Percentiles rank a stretch among this genome's conserved stretches.
Evolutionary conservation across 2,797 vertebrate genomes (phyloP).

Genomic region (Scolopax rusticola): DNA sequence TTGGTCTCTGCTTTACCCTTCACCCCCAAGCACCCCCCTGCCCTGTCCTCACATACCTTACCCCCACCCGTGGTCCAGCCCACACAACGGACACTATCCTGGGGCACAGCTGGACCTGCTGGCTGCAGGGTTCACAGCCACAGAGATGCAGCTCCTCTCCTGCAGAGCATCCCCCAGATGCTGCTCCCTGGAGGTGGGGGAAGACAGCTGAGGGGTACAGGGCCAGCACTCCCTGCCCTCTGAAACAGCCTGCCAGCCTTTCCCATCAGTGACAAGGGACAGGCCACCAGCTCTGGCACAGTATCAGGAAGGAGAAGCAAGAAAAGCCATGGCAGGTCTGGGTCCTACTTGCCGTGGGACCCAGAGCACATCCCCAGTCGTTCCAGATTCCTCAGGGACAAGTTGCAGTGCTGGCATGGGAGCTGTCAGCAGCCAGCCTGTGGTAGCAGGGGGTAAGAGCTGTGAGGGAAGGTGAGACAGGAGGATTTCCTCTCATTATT

Average conservation of each 20-base stretch:
- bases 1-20: neutral
- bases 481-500: conserved; percentile 64
- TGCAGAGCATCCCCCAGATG: neutral
- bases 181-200: neutral
- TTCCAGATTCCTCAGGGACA: neutral
- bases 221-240: neutral
- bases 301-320: neutral
- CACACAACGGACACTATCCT: neutral
- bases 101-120: neutral
- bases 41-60: neutral
- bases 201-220: accelerated
- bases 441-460: neutral
- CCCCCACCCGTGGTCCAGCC: neutral
- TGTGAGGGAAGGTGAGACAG: conserved; percentile 29
- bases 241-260: neutral
- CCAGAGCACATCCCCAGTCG: neutral
- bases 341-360: neutral
- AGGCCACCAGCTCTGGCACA: neutral
- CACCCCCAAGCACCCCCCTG: neutral
- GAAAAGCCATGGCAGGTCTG: neutral
- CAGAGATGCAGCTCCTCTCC: neutral
- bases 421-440: neutral
- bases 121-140: neutral
- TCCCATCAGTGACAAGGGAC: neutral
- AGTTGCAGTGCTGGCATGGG: neutral